Conservation (phyloP, 1,140 invertebrate genomes). For the Neodiprion fabricii region DNA sequence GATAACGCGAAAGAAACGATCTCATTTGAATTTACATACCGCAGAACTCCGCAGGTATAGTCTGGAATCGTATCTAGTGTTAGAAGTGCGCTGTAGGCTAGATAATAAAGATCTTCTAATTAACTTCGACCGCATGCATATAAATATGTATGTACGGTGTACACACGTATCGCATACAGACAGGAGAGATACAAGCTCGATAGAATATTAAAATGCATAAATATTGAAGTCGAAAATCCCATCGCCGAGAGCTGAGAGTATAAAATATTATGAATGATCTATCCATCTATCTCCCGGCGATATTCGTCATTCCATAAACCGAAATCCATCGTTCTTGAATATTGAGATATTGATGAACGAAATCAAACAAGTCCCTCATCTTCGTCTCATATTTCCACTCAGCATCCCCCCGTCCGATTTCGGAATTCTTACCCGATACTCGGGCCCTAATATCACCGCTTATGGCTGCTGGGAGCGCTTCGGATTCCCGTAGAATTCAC, state of each 20-base stretch:
- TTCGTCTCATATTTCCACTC: not conserved
- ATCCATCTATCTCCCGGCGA: not conserved
- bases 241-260: not conserved
- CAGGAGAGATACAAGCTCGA: not conserved
- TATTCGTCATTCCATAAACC: slow-evolving; percentile 10
- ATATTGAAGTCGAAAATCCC: not conserved
- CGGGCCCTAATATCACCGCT: too few relatives aligned
- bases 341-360: slow-evolving; percentile 16
- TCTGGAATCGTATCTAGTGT: too few relatives aligned
- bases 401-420: not conserved
- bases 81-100: not conserved
- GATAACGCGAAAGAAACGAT: too few relatives aligned
- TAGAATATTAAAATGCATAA: not conserved
- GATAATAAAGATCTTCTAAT: not conserved
- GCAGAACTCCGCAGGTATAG: too few relatives aligned
- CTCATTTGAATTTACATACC: too few relatives aligned
- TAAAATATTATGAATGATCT: slow-evolving; percentile 14
- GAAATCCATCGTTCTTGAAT: not conserved
- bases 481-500: too few relatives aligned
- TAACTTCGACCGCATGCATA: not conserved
- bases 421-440: too few relatives aligned
- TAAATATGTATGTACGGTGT: too few relatives aligned
- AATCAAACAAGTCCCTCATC: not conserved
- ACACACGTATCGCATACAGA: too few relatives aligned
- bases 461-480: too few relatives aligned